These are phyloP conservation scores for Ictidomys tridecemlineatus DNA, from an alignment of 2,113 vertebrate species.

Conservation along the genomic window DNA sequence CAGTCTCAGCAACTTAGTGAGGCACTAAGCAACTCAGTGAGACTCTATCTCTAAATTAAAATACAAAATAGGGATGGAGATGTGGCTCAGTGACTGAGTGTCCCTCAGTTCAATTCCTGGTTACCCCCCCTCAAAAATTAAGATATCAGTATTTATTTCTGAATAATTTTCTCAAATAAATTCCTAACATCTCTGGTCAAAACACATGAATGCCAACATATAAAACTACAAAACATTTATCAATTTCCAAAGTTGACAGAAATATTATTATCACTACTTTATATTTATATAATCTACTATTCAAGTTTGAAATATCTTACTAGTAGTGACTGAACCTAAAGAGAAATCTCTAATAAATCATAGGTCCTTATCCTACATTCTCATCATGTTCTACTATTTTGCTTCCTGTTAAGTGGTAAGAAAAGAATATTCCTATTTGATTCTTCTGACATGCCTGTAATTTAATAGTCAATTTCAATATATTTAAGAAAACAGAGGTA, in stretches of 20 bases:
- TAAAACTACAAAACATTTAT: neutral
- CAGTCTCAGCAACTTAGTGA: too few species aligned
- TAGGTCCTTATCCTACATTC: neutral
- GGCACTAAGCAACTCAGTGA: too few species aligned
- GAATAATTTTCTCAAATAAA: conserved; percentile 27
- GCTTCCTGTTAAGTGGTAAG: neutral
- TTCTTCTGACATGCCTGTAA: neutral
- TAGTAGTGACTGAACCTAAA: neutral
- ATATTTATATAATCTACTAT: neutral
- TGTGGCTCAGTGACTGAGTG: too few species aligned
- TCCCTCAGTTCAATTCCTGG: too few species aligned
- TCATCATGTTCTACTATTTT: neutral
- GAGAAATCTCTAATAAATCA: neutral
- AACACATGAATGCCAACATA: neutral
- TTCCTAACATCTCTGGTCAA: neutral
- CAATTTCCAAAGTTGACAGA: conserved; percentile 30
- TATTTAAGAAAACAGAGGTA: neutral
- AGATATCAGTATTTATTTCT: conserved; percentile 33
- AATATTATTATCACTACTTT: neutral
- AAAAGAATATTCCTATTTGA: neutral
- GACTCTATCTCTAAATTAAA: too few species aligned
- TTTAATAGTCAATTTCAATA: neutral
- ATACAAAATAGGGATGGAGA: too few species aligned
- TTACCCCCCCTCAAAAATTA: neutral
- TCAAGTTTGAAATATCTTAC: neutral